Evolutionary conservation across 1,140 invertebrate species (phyloP).

Genomic region (Drosophila equinoxialis): DNA sequence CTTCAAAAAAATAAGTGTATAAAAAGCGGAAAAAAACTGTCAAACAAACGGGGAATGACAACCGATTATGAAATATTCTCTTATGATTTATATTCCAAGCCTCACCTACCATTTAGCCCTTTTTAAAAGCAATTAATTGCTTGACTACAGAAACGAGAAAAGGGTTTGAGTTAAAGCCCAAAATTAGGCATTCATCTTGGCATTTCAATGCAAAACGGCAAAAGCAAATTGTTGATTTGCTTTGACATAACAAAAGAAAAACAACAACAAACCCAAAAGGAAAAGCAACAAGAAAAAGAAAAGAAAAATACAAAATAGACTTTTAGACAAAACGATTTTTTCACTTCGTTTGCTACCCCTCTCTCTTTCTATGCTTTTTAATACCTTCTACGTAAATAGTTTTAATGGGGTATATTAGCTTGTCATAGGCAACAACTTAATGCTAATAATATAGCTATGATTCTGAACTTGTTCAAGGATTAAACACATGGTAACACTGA

Average conservation of each 20-base stretch:
- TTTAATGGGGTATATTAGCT: neutral
- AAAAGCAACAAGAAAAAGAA: constrained; percentile 19
- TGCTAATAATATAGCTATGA: too few relatives aligned
- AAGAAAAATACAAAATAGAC: constrained; percentile 34
- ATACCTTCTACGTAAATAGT: neutral
- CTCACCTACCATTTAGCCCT: constrained; percentile 38
- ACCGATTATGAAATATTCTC: constrained; percentile 50
- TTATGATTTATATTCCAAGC: constrained; percentile 43
- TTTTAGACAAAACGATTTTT: constrained; percentile 27
- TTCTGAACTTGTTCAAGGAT: too few relatives aligned
- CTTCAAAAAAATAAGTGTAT: constrained; percentile 25
- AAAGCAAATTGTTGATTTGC: constrained; percentile 68
- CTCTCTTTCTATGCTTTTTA: neutral
- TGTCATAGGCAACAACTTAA: too few relatives aligned
- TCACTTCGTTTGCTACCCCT: neutral
- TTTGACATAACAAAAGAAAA: constrained; percentile 50
- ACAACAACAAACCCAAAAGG: neutral
- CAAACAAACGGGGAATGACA: neutral
- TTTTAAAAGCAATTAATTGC: constrained; percentile 47
- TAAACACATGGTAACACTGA: too few relatives aligned
- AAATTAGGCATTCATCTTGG: constrained; percentile 42
- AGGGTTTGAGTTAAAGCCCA: constrained; percentile 41
- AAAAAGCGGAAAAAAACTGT: neutral
- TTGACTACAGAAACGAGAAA: constrained; percentile 29
- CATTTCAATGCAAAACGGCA: constrained; percentile 63